Conservation (phyloP, 2,113 vertebrate genomes). For the Zosterops lateralis region DNA sequence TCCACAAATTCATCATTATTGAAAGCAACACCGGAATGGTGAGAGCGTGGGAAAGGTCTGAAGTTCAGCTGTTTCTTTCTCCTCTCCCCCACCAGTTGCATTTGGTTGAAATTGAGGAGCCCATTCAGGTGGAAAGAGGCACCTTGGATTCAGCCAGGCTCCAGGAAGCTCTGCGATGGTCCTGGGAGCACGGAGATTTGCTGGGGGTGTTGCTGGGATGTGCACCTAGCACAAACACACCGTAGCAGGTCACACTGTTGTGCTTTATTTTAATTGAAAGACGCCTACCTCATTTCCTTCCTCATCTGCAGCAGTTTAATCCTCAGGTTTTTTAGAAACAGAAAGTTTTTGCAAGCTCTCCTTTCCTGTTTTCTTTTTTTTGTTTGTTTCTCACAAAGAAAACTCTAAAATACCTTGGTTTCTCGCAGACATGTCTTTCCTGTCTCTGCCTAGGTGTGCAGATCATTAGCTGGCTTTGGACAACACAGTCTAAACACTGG, state of each 20-base stretch:
- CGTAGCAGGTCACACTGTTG: not conserved
- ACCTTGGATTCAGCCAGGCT: not conserved
- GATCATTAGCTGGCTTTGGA: not conserved
- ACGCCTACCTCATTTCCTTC: not conserved
- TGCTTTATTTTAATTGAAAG: conserved; percentile 38
- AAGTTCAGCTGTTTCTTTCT: not conserved
- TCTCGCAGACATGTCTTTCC: not conserved
- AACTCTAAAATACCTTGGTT: not conserved
- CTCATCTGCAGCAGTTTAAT: not conserved
- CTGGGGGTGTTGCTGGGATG: not conserved
- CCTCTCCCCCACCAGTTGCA: not conserved
- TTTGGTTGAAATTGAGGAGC: not conserved
- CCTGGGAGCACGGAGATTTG: not conserved
- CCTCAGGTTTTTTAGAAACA: not conserved
- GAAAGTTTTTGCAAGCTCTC: not conserved
- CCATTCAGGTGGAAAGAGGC: not conserved
- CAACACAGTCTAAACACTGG: not conserved
- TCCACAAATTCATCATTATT: conserved; percentile 3
- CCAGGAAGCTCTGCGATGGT: not conserved
- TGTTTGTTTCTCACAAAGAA: not conserved
- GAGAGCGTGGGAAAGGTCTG: not conserved
- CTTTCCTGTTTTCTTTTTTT: not conserved
- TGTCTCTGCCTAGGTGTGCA: not conserved
- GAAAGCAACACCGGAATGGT: not conserved
- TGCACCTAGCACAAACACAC: not conserved